Evolutionary conservation across 1,140 invertebrate genomes (phyloP), one percentile per base, ranked within the genome.

Genomic region (Ruditapes philippinarum): DNA sequence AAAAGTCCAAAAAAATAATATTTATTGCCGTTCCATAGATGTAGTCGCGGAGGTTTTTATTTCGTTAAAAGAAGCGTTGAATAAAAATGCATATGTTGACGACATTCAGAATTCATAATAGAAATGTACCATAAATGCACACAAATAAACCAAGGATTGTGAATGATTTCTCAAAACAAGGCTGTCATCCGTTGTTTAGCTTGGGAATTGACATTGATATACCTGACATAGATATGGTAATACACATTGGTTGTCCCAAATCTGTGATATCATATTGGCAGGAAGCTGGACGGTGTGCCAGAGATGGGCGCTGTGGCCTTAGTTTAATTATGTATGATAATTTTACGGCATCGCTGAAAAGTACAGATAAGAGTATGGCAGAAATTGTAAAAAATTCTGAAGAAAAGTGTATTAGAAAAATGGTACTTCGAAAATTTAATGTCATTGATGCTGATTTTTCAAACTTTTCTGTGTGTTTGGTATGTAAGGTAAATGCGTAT

Each of bases 51-150:
- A 88, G 17, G 40, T 45, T 12, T 65, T 78, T 65, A 42, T 65
- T 17, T 25, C 28, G 17, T 19, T 65, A n/a, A 51, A 25, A 33
- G n/a, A 19, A 19, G 25, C 36, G 14, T 45, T 45, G 14, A 5
- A 45, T 14, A 45, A 45, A 45, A 45, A 7, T 38, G n/a, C 78
- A 4, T 74, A 73, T 88, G 86, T 70, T 11, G n/a, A 54, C 40
- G 14, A 36, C 2, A 73, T 22, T 31, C n/a, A 68, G 28, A n/a
- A 80, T 54, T 74, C 45, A 22, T 11, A 5, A 62, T 60, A 9
- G 79, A 89, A 74, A 83, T 89, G 87, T 89, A 0, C 28, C 78
- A 81, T 42, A 82, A 73, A 42, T 51, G 42, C 36, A 82, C 49
- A 1, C 40, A 81, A 22, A 49, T 45, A 33, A 17, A 36, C n/a